These are phyloP conservation scores for Spicauda simplicius DNA, from an alignment of 2,888 invertebrate genomes.

Conservation along the genomic window DNA sequence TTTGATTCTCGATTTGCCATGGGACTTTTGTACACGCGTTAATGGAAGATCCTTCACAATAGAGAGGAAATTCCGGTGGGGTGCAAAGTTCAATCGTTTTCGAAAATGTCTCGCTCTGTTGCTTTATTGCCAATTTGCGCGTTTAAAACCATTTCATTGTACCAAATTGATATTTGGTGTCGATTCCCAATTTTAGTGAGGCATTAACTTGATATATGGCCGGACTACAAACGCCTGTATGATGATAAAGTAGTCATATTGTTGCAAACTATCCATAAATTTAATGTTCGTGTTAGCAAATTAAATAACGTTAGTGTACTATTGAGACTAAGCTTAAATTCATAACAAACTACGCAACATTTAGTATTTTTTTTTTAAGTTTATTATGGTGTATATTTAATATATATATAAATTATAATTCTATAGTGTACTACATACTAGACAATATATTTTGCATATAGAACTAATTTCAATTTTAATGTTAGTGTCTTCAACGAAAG, in stretches of 20 bases:
- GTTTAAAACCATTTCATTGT: conserved; percentile 30
- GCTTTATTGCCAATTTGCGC: conserved; percentile 43
- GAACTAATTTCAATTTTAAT: too few relatives aligned
- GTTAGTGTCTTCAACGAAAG: too few relatives aligned
- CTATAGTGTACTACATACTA: too few relatives aligned
- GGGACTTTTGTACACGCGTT: conserved; percentile 52
- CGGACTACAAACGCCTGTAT: background rate
- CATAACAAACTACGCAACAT: too few relatives aligned
- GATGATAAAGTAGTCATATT: background rate
- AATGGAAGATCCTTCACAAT: conserved; percentile 68
- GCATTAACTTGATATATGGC: conserved; percentile 27
- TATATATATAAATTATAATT: too few relatives aligned
- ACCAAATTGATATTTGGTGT: conserved; percentile 31
- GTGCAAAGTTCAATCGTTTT: conserved; percentile 56
- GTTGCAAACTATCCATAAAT: background rate
- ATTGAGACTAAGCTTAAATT: too few relatives aligned
- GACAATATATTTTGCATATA: too few relatives aligned
- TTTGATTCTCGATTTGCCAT: conserved; percentile 66
- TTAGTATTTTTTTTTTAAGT: too few relatives aligned
- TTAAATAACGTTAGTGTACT: too few relatives aligned
- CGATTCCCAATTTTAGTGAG: conserved; percentile 29
- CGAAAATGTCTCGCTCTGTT: conserved; percentile 55
- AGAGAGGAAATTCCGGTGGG: conserved; percentile 68
- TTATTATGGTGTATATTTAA: too few relatives aligned
- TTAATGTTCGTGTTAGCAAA: background rate